These are phyloP conservation scores for Jacana jacana DNA, from an alignment of 2,113 vertebrate genomes.

Conservation along the genomic window DNA sequence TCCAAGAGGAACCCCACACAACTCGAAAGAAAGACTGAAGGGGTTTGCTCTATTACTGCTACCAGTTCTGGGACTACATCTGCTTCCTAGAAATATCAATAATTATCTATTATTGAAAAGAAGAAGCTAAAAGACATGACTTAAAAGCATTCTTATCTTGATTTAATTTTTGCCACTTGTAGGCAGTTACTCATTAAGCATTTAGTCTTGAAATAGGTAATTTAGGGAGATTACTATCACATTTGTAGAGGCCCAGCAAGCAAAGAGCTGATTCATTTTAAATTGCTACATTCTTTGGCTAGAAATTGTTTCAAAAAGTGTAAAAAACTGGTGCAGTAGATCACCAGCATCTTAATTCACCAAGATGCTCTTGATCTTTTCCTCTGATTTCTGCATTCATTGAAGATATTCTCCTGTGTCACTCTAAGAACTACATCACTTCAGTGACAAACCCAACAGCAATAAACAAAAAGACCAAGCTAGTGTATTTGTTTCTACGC, in stretches of 20 bases:
- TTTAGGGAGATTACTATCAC: not conserved
- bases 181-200: conserved; percentile 6
- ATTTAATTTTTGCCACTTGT: conserved; percentile 13
- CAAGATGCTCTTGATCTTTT: not conserved
- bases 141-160: conserved; percentile 21
- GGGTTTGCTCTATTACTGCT: not conserved
- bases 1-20: not conserved
- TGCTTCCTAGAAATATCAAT: conserved; percentile 13
- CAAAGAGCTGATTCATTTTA: not conserved
- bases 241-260: not conserved
- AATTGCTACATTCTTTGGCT: not conserved
- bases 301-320: not conserved
- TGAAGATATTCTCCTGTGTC: not conserved
- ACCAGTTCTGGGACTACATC: not conserved
- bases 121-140: not conserved
- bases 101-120: conserved; percentile 19
- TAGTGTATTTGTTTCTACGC: not conserved
- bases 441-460: not conserved
- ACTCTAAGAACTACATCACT: not conserved
- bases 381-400: not conserved
- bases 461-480: not conserved
- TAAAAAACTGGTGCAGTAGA: not conserved
- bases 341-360: not conserved
- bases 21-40: not conserved
- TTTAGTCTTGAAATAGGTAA: not conserved